Evolutionary conservation across 2,888 invertebrate genomes (phyloP), one percentile per base, ranked within the genome.

Genomic region (Melieria crassipennis): DNA sequence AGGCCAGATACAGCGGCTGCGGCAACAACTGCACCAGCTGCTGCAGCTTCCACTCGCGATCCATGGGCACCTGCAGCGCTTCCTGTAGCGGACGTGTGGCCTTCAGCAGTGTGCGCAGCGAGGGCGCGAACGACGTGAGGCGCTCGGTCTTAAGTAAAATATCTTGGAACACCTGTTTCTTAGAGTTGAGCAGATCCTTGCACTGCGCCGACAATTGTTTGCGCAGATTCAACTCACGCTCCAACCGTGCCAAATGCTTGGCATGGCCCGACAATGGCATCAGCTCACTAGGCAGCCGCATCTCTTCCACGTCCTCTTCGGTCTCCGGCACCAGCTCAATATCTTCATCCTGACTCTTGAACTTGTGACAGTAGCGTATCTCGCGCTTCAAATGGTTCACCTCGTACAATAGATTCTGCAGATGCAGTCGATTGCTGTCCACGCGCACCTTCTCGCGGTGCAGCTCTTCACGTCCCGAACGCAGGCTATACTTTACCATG

Each of bases 381-480:
- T 98, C 98, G 79, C 96, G 95, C 78, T 96, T 93, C 30, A 98
- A 88, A 88, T 98, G 97, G 83, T 95, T 93, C 7, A 95, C 93
- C 89, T 98, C 98, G 85, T 98, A 98, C 5, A 97, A 88, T 65
- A 98, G 89, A 88, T 98, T 98, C 87, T 98, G 97, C 69, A 97
- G 88, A 79, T 95, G 94, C 65, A 98, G 87, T 83, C 97, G 94
- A 78, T 94, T 94, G 69, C 93, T 93, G 82, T 98, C 98, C 0
- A 97, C 96, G 78, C 93, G 92, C 80, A 93, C 92, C 84, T 97
- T 97, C 76, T 95, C 95, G 79, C 92, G 91, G 78, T 92, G 92
- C 5, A 97, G 88, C 11, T 91, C 90, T 86, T 97, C 97, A 65
- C 96, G 89, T 0, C 94, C 92, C 73, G 92, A 90, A 79, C 95